These are phyloP conservation scores for Solenopsis fugax DNA, from an alignment of 1,140 invertebrate species.

Conservation along the genomic window DNA sequence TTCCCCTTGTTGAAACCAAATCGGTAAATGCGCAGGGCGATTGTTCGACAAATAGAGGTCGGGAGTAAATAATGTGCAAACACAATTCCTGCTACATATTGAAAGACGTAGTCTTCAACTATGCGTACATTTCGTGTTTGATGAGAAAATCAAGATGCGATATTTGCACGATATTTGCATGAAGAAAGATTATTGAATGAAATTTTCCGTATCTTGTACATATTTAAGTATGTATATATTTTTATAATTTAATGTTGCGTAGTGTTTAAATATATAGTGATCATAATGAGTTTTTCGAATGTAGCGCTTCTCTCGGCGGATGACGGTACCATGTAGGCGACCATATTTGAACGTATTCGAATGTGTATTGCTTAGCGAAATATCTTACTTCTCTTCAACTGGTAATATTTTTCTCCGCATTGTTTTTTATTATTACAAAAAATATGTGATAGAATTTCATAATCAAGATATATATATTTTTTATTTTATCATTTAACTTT, in stretches of 20 bases:
- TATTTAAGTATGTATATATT: neutral
- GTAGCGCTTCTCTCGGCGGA: slow-evolving; percentile 1
- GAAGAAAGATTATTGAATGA: neutral
- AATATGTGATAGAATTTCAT: neutral
- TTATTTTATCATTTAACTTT: no score
- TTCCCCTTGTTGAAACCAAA: slow-evolving; percentile 50
- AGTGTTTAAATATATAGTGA: neutral
- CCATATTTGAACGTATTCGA: neutral
- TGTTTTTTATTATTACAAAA: neutral
- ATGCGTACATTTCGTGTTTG: neutral
- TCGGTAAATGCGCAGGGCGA: slow-evolving; percentile 62
- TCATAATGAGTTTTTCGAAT: neutral
- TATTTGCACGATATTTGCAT: neutral
- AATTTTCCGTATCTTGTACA: neutral
- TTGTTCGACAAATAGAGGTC: slow-evolving; percentile 74
- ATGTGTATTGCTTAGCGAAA: neutral
- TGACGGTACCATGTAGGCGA: neutral
- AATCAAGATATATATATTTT: no score
- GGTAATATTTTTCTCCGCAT: neutral
- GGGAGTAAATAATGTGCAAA: slow-evolving; percentile 74
- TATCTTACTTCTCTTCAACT: neutral
- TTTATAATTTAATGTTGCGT: neutral
- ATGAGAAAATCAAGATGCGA: neutral
- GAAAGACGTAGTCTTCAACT: neutral
- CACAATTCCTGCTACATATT: slow-evolving; percentile 34